Conservation (phyloP, 1,140 invertebrate genomes). For the Brachionus calyciflorus region DNA sequence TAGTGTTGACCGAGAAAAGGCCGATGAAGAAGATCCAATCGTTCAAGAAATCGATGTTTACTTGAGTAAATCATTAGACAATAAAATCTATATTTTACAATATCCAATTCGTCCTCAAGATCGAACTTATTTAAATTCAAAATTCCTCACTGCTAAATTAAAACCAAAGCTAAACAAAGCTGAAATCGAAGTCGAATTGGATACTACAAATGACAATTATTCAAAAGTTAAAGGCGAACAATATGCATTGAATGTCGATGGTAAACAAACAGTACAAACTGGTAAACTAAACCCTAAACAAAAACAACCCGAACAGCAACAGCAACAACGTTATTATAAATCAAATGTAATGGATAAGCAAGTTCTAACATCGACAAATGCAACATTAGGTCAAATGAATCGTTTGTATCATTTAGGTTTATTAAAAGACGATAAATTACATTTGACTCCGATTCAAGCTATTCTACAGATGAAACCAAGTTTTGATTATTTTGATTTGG, state of each 20-base stretch:
- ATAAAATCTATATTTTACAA: constrained; percentile 38
- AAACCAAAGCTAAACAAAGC: constrained; percentile 36
- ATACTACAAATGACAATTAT: constrained; percentile 39
- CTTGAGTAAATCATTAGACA: constrained; percentile 4
- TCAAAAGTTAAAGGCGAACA: constrained; percentile 32
- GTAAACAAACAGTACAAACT: constrained; percentile 11
- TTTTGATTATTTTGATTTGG: constrained; percentile 43
- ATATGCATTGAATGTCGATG: constrained; percentile 40
- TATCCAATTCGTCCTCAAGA: constrained; percentile 40
- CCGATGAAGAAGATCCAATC: constrained; percentile 14
- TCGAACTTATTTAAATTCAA: constrained; percentile 11
- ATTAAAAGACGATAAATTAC: constrained; percentile 18
- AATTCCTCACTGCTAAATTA: neutral
- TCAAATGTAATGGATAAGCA: constrained; percentile 39
- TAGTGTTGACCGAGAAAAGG: neutral
- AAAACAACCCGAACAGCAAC: neutral
- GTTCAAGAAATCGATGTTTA: constrained; percentile 37
- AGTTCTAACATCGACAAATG: constrained; percentile 8
- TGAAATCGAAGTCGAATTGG: constrained; percentile 25
- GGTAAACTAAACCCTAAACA: neutral
- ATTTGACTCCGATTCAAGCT: constrained; percentile 21
- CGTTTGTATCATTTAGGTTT: constrained; percentile 41
- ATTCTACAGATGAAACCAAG: constrained; percentile 46
- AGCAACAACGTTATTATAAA: neutral
- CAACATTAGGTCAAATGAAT: constrained; percentile 39